Percentiles rank a stretch among this genome's conserved stretches.
phyloP scores from a whole-genome alignment of 1,140 invertebrate genomes.

The Pseudomyrmex cubaensis region DNA sequence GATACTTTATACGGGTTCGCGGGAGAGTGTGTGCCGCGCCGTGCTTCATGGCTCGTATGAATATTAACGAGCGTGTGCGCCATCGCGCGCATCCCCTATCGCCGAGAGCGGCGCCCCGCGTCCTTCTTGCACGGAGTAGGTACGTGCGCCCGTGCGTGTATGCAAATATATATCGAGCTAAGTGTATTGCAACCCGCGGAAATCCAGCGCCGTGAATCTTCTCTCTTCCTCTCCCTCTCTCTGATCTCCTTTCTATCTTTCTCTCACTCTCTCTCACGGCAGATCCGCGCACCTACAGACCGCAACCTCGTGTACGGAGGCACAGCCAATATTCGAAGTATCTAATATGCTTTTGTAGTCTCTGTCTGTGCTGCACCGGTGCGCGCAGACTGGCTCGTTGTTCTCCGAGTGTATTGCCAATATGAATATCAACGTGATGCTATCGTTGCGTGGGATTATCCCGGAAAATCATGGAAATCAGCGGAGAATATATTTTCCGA shows the following conservation, averaged over 20 bases:
- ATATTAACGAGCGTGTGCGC: constrained; percentile 79
- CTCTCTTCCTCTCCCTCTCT: constrained; percentile 8
- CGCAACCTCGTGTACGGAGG: constrained; percentile 63
- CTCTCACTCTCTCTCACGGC: constrained; percentile 34
- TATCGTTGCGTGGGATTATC: constrained; percentile 35
- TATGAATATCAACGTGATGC: constrained; percentile 56
- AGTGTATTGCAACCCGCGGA: constrained; percentile 72
- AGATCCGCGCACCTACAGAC: constrained; percentile 37
- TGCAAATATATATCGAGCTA: constrained; percentile 73
- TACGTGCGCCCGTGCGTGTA: constrained; percentile 60
- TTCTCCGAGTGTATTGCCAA: constrained; percentile 70
- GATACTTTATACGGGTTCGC: constrained; percentile 75
- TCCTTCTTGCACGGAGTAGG: constrained; percentile 68
- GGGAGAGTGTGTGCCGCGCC: constrained; percentile 61
- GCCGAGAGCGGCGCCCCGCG: constrained; percentile 55
- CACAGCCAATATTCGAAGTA: constrained; percentile 79
- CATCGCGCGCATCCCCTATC: constrained; percentile 64
- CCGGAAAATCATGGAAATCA: constrained; percentile 28
- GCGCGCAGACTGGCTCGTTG: constrained; percentile 38
- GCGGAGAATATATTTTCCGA: neutral
- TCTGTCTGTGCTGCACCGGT: constrained; percentile 19
- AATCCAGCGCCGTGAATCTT: constrained; percentile 61
- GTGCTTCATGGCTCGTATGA: constrained; percentile 78
- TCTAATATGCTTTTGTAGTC: constrained; percentile 78
- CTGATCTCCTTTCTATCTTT: constrained; percentile 32